Percentiles rank a stretch among this genome's conserved stretches.
Conservation (phyloP, 2,888 invertebrate genomes). For the Ashinkailepas kermadecensis region DNA sequence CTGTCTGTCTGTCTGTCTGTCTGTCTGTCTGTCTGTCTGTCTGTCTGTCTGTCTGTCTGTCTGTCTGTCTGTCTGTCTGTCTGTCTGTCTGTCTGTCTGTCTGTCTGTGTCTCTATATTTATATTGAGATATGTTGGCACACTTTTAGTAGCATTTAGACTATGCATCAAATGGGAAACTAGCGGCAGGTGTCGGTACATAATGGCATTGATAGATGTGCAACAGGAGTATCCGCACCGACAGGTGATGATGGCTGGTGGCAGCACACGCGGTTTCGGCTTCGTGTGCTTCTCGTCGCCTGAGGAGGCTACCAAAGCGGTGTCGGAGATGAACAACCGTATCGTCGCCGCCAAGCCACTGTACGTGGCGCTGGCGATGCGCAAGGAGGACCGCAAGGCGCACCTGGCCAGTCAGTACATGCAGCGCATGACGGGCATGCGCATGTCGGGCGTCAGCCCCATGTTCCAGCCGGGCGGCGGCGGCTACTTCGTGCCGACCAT, state of each 20-base stretch:
- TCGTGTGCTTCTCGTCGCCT: constrained; percentile 95
- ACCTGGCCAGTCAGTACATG: constrained; percentile 96
- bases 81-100: no score
- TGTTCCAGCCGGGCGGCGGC: constrained; percentile 69
- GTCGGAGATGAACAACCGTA: constrained; percentile 97
- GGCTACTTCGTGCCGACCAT: constrained; percentile 85
- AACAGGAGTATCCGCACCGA: no score
- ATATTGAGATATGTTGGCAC: no score
- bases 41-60: no score
- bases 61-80: no score
- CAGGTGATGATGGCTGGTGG: constrained; percentile 55
- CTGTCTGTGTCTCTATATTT: no score
- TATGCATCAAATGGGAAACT: no score
- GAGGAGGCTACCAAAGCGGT: constrained; percentile 99
- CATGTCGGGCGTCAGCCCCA: constrained; percentile 72
- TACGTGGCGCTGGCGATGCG: constrained; percentile 98
- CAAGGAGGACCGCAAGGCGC: constrained; percentile 97
- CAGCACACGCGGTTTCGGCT: constrained; percentile 78
- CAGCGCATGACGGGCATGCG: constrained; percentile 74
- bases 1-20: no score
- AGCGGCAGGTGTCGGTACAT: no score
- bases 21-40: no score
- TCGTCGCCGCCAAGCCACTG: constrained; percentile 91
- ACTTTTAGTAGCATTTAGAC: no score
- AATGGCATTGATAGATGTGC: no score